Evolutionary conservation across 2,113 vertebrate genomes (phyloP).

Genomic region (Alectura lathami): DNA sequence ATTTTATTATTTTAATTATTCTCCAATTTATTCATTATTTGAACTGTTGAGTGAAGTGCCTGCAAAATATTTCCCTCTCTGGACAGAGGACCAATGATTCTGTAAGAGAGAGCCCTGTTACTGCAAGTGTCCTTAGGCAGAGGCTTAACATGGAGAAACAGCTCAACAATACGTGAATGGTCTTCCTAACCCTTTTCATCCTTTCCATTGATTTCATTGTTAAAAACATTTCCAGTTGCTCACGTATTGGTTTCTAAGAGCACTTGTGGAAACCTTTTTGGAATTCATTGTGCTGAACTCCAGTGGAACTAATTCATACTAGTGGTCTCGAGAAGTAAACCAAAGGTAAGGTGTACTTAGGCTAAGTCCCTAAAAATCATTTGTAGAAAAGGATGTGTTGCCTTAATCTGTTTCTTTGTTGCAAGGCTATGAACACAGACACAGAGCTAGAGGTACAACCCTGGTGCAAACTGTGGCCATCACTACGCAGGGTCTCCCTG

Average conservation of each 20-base stretch:
- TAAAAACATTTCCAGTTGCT: conserved; percentile 26
- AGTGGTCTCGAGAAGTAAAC: background rate
- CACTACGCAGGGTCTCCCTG: background rate
- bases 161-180: background rate
- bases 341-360: background rate
- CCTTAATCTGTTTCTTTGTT: background rate
- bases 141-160: background rate
- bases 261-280: background rate
- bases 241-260: background rate
- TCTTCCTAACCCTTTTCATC: background rate
- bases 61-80: background rate
- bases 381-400: background rate
- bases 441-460: background rate
- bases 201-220: background rate
- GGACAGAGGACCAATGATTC: background rate
- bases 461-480: background rate
- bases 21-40: background rate
- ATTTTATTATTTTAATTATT: background rate
- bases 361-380: background rate
- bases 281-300: background rate
- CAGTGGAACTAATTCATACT: background rate
- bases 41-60: background rate
- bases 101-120: background rate
- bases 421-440: background rate
- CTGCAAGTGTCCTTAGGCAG: background rate